Conservation (phyloP, 2,113 vertebrate genomes). For the Zootoca vivipara region DNA sequence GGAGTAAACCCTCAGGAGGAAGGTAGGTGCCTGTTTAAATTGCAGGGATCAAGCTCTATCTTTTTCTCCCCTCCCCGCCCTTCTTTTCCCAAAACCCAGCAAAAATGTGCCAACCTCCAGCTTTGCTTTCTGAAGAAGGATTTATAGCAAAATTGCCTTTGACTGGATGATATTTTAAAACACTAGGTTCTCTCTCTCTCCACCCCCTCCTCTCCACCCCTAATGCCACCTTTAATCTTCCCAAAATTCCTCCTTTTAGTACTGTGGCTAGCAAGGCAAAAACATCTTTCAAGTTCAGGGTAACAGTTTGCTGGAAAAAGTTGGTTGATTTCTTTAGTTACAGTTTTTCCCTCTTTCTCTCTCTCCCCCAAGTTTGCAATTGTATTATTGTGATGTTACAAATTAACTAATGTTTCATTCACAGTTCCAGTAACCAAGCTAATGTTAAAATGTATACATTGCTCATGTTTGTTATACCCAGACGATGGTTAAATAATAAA, state of each 20-base stretch:
- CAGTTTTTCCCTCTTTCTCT: conserved; percentile 29
- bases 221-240: background rate
- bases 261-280: conserved; percentile 8
- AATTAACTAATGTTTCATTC: conserved; percentile 23
- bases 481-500: background rate
- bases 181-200: background rate
- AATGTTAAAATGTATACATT: background rate
- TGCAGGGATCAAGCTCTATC: background rate
- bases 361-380: conserved; percentile 23
- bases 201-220: rapidly evolving
- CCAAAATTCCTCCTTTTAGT: conserved; percentile 19
- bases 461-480: background rate
- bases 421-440: background rate
- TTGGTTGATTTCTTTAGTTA: conserved; percentile 9
- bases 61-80: too few species aligned
- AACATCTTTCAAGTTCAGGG: background rate
- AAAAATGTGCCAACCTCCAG: conserved; percentile 6
- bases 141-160: conserved; percentile 31
- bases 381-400: conserved; percentile 43
- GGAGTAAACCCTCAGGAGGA: conserved; percentile 72
- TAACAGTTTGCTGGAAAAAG: conserved; percentile 28
- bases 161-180: conserved; percentile 49
- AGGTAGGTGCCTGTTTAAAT: conserved; percentile 73
- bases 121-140: conserved; percentile 41
- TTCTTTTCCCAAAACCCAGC: background rate